Conservation (phyloP, 1,140 invertebrate species). For the Diabrotica virgifera region DNA sequence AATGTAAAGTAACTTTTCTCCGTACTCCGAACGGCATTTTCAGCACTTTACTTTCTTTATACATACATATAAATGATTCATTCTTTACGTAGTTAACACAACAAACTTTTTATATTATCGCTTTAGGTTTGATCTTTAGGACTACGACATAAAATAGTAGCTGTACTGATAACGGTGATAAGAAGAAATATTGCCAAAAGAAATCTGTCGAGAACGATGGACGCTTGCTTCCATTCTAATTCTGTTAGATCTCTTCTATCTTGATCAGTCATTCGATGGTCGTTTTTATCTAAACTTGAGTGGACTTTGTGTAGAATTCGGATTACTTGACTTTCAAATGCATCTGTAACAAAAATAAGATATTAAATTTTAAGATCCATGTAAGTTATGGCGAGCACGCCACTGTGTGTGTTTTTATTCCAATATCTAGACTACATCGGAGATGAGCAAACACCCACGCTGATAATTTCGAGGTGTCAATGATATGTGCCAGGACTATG, state of each 20-base stretch:
- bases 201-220: slow-evolving; percentile 66
- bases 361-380: too few relatives aligned
- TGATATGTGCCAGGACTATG: too few relatives aligned
- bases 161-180: slow-evolving; percentile 61
- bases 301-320: slow-evolving; percentile 66
- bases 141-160: slow-evolving; percentile 59
- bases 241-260: slow-evolving; percentile 64
- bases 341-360: slow-evolving; percentile 36
- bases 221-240: slow-evolving; percentile 76
- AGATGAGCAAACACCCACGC: too few relatives aligned
- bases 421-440: too few relatives aligned
- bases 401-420: too few relatives aligned
- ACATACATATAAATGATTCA: too few relatives aligned
- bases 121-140: slow-evolving; percentile 21
- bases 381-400: too few relatives aligned
- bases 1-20: too few relatives aligned
- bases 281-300: slow-evolving; percentile 69
- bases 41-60: too few relatives aligned
- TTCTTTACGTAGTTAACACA: too few relatives aligned
- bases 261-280: slow-evolving; percentile 64
- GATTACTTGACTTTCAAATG: slow-evolving; percentile 44
- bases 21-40: too few relatives aligned
- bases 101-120: neutral
- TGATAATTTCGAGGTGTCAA: too few relatives aligned
- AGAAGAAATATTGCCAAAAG: slow-evolving; percentile 67